Evolutionary conservation across 2,888 invertebrate species (phyloP).

Genomic region (Pomacea canaliculata): DNA sequence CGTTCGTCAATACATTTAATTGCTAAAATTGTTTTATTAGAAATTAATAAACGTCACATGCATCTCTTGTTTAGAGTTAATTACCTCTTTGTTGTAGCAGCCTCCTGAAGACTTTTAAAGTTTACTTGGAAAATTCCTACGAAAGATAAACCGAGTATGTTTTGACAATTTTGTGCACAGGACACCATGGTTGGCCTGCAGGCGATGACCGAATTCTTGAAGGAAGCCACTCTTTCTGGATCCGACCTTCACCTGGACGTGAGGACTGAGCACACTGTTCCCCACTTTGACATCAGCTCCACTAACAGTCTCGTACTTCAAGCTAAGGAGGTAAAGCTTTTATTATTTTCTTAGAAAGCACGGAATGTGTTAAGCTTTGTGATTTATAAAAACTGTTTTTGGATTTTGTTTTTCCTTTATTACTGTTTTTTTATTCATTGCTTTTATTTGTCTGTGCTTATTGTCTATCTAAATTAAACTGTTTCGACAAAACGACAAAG

Average conservation of each 20-base stretch:
- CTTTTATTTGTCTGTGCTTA: neutral
- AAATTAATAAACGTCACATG: no score
- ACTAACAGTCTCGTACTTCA: constrained; percentile 64
- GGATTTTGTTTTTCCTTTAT: no score
- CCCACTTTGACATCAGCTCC: constrained; percentile 39
- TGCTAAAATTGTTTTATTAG: no score
- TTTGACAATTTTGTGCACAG: constrained; percentile 12
- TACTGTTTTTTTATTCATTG: no score
- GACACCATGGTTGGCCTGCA: constrained; percentile 37
- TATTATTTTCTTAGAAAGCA: neutral
- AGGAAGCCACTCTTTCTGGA: constrained; percentile 22
- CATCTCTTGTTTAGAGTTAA: no score
- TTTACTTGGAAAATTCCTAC: no score
- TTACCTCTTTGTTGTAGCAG: no score
- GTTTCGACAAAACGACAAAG: constrained; percentile 7
- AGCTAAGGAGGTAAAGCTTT: constrained; percentile 54
- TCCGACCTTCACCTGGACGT: constrained; percentile 28
- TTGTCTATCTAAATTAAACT: neutral
- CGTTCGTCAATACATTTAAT: no score
- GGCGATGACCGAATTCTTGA: constrained; percentile 33
- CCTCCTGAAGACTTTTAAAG: no score
- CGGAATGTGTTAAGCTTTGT: no score
- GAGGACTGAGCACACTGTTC: constrained; percentile 1
- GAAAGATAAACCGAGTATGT: no score
- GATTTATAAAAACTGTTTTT: no score